A percentile compares a stretch with the other conserved stretches of the same genome.
phyloP scores from a whole-genome alignment of 2,797 vertebrate species.

The Lerista edwardsae region DNA sequence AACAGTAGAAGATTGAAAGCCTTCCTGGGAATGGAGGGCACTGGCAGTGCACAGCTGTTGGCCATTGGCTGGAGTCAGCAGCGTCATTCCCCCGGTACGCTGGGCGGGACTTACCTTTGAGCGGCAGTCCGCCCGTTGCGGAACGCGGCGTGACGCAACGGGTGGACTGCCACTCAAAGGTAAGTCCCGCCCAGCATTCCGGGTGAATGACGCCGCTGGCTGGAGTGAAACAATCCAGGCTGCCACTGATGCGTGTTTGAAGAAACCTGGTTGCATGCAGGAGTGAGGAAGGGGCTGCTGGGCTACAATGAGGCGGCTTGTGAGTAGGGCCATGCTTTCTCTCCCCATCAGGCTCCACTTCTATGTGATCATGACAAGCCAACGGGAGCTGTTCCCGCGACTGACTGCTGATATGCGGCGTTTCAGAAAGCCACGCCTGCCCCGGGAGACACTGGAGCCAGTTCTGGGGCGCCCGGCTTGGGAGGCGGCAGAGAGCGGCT shows the following conservation, averaged over 20 bases:
- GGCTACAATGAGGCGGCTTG: no score
- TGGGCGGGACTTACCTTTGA: no score
- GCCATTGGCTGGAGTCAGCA: neutral
- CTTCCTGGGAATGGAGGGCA: neutral
- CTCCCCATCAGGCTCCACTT: conserved; percentile 84
- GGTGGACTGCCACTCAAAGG: no score
- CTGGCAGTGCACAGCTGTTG: no score
- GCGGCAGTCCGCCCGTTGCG: no score
- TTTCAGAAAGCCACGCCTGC: conserved; percentile 91
- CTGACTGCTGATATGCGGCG: conserved; percentile 94
- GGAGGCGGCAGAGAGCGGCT: conserved; percentile 74
- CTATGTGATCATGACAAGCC: conserved; percentile 97
- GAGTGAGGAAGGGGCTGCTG: neutral
- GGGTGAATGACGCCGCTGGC: no score
- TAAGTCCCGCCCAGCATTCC: no score
- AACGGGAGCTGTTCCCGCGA: conserved; percentile 94
- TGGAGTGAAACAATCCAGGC: no score
- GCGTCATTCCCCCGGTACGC: no score
- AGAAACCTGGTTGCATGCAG: no score
- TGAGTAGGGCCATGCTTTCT: neutral
- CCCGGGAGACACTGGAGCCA: conserved; percentile 82
- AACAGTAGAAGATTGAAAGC: conserved; percentile 6
- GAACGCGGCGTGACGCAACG: no score
- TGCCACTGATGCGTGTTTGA: neutral
- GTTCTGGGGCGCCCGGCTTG: conserved; percentile 63